phyloP scores from a whole-genome alignment of 2,888 invertebrate genomes.

The Cacoxenus indagator region DNA sequence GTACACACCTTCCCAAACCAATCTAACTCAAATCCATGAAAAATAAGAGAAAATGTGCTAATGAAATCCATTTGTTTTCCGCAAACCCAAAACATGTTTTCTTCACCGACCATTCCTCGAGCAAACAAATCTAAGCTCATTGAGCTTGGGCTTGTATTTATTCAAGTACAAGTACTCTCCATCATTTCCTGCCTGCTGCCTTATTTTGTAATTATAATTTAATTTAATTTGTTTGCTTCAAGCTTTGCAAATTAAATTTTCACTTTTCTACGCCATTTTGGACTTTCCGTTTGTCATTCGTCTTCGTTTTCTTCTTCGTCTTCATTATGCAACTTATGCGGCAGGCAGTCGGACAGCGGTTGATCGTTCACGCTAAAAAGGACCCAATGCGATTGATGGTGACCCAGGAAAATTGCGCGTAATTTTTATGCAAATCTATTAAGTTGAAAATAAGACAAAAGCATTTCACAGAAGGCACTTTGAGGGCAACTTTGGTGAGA shows the following conservation, averaged over 20 bases:
- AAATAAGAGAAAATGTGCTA: conserved; percentile 3
- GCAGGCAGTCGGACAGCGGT: background rate
- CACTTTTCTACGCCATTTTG: conserved; percentile 20
- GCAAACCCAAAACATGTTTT: background rate
- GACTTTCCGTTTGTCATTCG: conserved; percentile 15
- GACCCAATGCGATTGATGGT: no score
- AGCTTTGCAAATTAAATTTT: conserved; percentile 26
- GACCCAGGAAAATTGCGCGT: background rate
- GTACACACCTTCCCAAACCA: no score
- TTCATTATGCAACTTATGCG: background rate
- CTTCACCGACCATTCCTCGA: no score
- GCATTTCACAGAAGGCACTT: conserved; percentile 3
- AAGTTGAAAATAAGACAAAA: conserved; percentile 24
- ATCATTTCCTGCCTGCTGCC: conserved; percentile 20
- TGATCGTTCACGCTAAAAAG: background rate
- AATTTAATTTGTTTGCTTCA: conserved; percentile 33
- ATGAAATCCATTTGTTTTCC: background rate
- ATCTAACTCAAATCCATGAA: no score
- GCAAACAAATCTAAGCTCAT: no score
- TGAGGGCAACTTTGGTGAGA: background rate
- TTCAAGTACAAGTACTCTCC: conserved; percentile 34
- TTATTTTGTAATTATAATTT: conserved; percentile 23
- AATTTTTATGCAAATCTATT: conserved; percentile 28
- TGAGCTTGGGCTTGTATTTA: no score
- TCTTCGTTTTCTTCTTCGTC: background rate